Conservation (phyloP, 2,888 invertebrate species). For the Gastrophysa polygoni region DNA sequence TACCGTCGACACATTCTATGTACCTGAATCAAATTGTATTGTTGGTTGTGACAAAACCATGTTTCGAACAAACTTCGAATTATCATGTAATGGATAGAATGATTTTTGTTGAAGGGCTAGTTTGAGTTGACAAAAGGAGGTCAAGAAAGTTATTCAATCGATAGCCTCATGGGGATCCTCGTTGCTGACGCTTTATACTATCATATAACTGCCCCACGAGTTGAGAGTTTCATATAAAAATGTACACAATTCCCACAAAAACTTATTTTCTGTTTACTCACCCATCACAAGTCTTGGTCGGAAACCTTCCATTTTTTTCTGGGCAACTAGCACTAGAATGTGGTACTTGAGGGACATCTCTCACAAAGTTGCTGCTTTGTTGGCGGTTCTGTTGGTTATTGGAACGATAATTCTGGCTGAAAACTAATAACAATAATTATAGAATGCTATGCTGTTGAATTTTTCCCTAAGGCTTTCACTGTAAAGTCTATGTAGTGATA, state of each 20-base stretch:
- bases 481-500: too few species aligned
- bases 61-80: too few species aligned
- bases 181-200: too few species aligned
- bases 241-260: background rate
- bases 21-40: slow-evolving; percentile 47
- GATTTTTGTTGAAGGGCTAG: too few species aligned
- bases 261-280: slow-evolving; percentile 25
- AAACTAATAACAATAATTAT: slow-evolving; percentile 27
- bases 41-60: too few species aligned
- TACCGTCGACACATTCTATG: slow-evolving; percentile 69
- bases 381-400: slow-evolving; percentile 25
- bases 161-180: too few species aligned
- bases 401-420: slow-evolving; percentile 23
- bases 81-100: too few species aligned
- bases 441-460: background rate
- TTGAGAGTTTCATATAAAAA: too few species aligned
- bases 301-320: slow-evolving; percentile 42
- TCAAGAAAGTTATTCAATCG: too few species aligned
- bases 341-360: slow-evolving; percentile 36
- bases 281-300: slow-evolving; percentile 47
- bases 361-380: slow-evolving; percentile 26
- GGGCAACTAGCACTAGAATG: slow-evolving; percentile 36
- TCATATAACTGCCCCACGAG: too few species aligned
- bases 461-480: too few species aligned
- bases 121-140: too few species aligned